A percentile compares a stretch with the other conserved stretches of the same genome.
Evolutionary conservation across 2,113 vertebrate genomes (phyloP).

Genomic region (Geococcyx californianus): DNA sequence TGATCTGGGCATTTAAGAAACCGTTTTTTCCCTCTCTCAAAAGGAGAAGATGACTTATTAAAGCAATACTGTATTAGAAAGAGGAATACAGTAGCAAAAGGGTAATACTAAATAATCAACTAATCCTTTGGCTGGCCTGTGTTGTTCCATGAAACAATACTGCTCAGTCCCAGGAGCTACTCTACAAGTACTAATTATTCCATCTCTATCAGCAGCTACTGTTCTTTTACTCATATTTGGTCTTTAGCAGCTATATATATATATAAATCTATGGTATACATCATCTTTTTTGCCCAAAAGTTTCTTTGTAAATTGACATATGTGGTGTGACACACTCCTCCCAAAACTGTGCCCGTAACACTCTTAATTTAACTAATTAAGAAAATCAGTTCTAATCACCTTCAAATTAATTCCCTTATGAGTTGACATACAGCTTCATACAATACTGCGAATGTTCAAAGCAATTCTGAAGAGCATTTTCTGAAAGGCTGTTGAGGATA

Average conservation of each 20-base stretch:
- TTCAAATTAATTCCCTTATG: too few relatives aligned
- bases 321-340: too few relatives aligned
- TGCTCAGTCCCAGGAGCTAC: not conserved
- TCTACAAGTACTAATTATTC: not conserved
- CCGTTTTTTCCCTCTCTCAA: not conserved
- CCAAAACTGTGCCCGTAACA: too few relatives aligned
- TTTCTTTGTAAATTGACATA: not conserved
- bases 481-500: too few relatives aligned
- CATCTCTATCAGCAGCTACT: not conserved
- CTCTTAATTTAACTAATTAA: too few relatives aligned
- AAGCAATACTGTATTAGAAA: not conserved
- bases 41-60: not conserved
- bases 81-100: not conserved
- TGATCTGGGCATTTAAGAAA: not conserved
- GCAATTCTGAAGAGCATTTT: too few relatives aligned
- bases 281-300: not conserved
- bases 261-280: not conserved
- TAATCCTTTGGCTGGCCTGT: not conserved
- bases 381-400: too few relatives aligned
- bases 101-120: not conserved
- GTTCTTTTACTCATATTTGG: not conserved
- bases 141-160: not conserved
- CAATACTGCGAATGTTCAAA: too few relatives aligned
- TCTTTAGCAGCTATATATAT: not conserved
- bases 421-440: too few relatives aligned